Base-by-base conservation (phyloP, 2,888 invertebrate species). In the Drosophila anomalata region DNA sequence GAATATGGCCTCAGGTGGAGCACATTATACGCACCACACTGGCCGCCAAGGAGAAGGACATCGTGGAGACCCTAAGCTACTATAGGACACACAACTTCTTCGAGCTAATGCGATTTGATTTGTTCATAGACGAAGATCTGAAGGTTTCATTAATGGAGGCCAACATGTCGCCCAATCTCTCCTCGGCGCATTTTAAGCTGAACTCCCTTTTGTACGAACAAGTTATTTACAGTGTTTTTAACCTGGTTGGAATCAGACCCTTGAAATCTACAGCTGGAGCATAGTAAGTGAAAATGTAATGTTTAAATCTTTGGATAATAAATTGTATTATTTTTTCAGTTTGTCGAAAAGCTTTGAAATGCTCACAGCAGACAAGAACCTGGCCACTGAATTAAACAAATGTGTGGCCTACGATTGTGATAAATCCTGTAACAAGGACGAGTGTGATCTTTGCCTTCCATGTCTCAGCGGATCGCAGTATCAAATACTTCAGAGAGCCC, bases 131-230 rank as follows among this genome's bases (percentile, higher is more conserved):
- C 90, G 96, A 97, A 76, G 93, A 97, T 57, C 90, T 99, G 0
- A 96, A 95, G 52, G 96, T 98, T 0, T 96, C 94, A 87, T 93
- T 98, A 6, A 95, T 99, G 94, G 99, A 99, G 93, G 98, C 97
- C 0, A 99, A 99, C 89, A 99, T 99, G 99, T 98, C 98, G 12
- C 99, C 99, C 0, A 99, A 99, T 93, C 93, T 99, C 63, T 97
- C 97, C 0, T 97, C 98, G 0, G 96, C 96, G 0, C 98, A 99
- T 92, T 99, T 95, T 90, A 95, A 96, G n/a, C 96, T 95, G 0
- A 99, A 99, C 91, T 94, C 94, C 72, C 91, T 97, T 29, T 92
- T 99, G 0, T 99, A 99, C 88, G 97, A 98, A 87, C 98, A 99
- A 92, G 96, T 99, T 0, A 87, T 99, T 11, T 97, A 95, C 91